Conservation (phyloP, 2,113 vertebrate genomes). For the Tupaia tana region DNA sequence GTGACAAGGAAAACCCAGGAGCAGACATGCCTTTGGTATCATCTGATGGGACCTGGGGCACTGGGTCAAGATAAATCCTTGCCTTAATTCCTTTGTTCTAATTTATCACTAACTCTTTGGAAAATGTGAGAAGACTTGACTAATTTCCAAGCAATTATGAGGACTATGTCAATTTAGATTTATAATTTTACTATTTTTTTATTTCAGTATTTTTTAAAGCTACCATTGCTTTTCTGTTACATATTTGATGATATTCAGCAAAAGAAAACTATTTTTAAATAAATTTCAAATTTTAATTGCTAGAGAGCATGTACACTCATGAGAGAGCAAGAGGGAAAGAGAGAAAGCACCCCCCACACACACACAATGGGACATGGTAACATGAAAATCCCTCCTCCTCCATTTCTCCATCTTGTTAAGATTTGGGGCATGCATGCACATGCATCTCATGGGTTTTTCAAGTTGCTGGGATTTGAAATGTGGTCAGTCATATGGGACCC, state of each 20-base stretch:
- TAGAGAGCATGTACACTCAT: too few species aligned
- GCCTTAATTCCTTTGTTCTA: not conserved
- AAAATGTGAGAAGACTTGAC: not conserved
- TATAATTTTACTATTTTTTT: not conserved
- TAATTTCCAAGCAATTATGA: slow-evolving; percentile 5
- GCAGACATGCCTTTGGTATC: not conserved
- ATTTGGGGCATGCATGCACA: too few species aligned
- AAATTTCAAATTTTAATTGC: not conserved
- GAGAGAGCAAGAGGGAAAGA: too few species aligned
- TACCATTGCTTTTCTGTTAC: not conserved
- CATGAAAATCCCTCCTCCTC: too few species aligned
- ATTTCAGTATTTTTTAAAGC: not conserved
- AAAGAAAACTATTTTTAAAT: not conserved
- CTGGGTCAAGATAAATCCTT: not conserved
- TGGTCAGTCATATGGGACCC: too few species aligned
- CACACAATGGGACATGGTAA: too few species aligned
- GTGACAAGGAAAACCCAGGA: not conserved
- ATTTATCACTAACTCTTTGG: not conserved
- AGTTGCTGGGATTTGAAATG: too few species aligned
- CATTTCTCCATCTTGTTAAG: too few species aligned
- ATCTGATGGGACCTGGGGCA: not conserved
- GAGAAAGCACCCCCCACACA: too few species aligned
- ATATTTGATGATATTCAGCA: not conserved
- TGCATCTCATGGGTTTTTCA: too few species aligned
- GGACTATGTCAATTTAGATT: not conserved